phyloP scores from a whole-genome alignment of 2,113 vertebrate genomes.

The Petrocephalus zakoni region DNA sequence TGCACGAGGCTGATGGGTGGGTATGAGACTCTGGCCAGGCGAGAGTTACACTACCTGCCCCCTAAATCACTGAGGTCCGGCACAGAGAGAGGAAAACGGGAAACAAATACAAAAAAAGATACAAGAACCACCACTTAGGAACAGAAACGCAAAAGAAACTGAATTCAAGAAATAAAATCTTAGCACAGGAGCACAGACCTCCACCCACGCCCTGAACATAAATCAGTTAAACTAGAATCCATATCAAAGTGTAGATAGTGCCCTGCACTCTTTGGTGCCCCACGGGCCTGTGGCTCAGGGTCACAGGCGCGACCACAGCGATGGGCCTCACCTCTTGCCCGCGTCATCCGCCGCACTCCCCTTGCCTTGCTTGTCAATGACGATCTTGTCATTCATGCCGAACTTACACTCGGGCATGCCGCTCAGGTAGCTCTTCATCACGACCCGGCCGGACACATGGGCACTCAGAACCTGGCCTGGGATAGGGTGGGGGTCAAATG shows the following conservation, averaged over 20 bases:
- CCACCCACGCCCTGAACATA: not conserved
- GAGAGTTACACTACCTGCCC: slow-evolving; percentile 68
- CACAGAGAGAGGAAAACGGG: slow-evolving; percentile 63
- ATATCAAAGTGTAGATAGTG: not conserved
- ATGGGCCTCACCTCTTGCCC: slow-evolving; percentile 77
- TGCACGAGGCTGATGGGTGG: not conserved
- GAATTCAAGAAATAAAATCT: not conserved
- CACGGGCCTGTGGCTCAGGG: not conserved
- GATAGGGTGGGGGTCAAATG: slow-evolving; percentile 13
- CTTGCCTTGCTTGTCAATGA: slow-evolving; percentile 98
- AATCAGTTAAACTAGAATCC: not conserved
- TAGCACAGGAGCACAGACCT: slow-evolving; percentile 2
- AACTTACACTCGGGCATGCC: slow-evolving; percentile 99
- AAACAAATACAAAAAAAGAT: slow-evolving; percentile 18
- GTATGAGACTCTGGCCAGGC: slow-evolving; percentile 42
- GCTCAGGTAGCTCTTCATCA: slow-evolving; percentile 99
- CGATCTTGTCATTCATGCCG: slow-evolving; percentile 99
- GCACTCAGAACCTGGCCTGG: slow-evolving; percentile 95
- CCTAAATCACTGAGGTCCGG: slow-evolving; percentile 71
- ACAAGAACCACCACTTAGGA: slow-evolving; percentile 18
- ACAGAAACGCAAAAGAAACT: not conserved
- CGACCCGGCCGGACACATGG: slow-evolving; percentile 92
- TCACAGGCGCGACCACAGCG: not conserved
- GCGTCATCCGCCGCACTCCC: slow-evolving; percentile 90
- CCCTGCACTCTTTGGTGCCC: too few species aligned